Base-by-base conservation (phyloP, 2,888 invertebrate species). In the Drosophila melanocephala region DNA sequence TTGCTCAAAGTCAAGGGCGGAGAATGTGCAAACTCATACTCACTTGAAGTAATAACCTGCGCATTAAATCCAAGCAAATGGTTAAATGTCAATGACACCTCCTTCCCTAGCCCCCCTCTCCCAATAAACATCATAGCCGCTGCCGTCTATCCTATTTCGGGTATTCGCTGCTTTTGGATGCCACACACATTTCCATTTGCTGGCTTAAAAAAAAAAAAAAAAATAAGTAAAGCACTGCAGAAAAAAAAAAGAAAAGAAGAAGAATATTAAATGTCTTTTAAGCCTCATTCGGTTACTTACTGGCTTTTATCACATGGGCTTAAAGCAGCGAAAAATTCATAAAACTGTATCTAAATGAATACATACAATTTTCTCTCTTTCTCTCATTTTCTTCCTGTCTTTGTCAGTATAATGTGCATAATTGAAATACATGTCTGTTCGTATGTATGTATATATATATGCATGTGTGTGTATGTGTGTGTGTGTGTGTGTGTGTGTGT, bases 261-360 rank as follows among this genome's bases (percentile, higher is more conserved):
- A 52, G 72, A 80, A 83, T 80, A 83, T 81, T 72, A 72, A 81
- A 81, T 81, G 69, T 83, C 60, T 77, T 81, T 81, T 83, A 81
- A 83, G 81, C 81, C 77, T 44, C 44, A 77, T 67, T 77, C 69
- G 59, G 70, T 81, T 68, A 77, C 81, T 81, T 81, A 77, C 77
- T 69, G 81, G 72, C 84, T 81, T 81, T 81, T 81, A 81, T 81
- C 81, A 78, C 84, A 77, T 50, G 69, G 72, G 81, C 81, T 81
- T 84, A 81, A 71, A 68, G 65, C 63, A 50, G 37, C 39, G 52
- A 42, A 61, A 60, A 67, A 65, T 57, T 26, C 67, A 59, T 71
- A 52, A 55, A 51, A 37, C 60, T 64, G 62, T 60, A 72, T 57
- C 51, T 69, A 53, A 60, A 57, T 72, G 55, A 67, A 55, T 67